Evolutionary conservation across 2,797 vertebrate species (phyloP), one percentile per base, ranked within the genome.

Genomic region (Poeciliopsis turneri): DNA sequence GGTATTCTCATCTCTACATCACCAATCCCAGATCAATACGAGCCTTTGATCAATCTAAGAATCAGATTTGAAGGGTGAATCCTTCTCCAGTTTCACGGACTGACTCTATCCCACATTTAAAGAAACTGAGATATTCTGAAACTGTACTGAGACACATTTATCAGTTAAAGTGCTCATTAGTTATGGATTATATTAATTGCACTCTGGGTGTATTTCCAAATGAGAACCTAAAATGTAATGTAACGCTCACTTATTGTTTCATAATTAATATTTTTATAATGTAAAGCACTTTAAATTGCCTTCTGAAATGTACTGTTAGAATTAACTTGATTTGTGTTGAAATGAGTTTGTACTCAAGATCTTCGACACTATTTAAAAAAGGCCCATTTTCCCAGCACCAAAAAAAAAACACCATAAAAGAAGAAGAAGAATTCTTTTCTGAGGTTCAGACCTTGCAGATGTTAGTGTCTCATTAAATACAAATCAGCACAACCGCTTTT

Each of bases 21-120:
- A 61, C 28, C 28, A 57, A 57, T 28, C 28, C 39, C 16, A 81
- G 78, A 86, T 81, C 33, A 75, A 73, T 79, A 78, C 10, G 57
- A 74, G 71, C 16, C 28, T 61, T 15, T 39, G 12, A 61, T 16
- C 13, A 61, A 33, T 61, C 28, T 33, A 33, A 33, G 5, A 55
- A n/a, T 55, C 53, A 64, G 16, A 30, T 61, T 33, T 61, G 30
- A 66, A 36, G 33, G 61, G 15, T 68, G 39, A 41, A 43, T 68
- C 61, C 9, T 39, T 68, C 41, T 41, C 4, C 15, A 20, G 1
- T 20, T 11, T 10, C 3, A 39, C 25, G 1, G 5, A 71, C 5
- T 25, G 46, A 12, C 23, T 76, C 23, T 20, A 51, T 68, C 20
- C 5, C 4, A 11, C 36, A 41, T 41, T 36, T 30, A 25, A 41